Percentiles rank a stretch among this genome's conserved stretches.
phyloP scores from a whole-genome alignment of 2,113 vertebrate genomes.

The Tauraco erythrolophus region DNA sequence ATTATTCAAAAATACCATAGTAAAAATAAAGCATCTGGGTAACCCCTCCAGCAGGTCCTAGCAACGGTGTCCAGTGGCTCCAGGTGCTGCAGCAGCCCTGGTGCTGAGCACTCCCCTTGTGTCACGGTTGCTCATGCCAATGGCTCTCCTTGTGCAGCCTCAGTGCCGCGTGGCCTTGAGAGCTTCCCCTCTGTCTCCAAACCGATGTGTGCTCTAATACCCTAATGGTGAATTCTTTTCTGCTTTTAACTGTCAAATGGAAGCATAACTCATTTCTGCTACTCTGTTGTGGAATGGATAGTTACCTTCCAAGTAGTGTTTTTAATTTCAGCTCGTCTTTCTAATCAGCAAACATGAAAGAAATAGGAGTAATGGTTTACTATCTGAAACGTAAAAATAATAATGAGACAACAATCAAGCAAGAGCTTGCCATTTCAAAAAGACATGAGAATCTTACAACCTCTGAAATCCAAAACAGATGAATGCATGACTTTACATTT shows the following conservation, averaged over 20 bases:
- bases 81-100: too few species aligned
- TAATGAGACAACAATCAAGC: neutral
- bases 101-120: too few species aligned
- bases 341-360: neutral
- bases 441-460: neutral
- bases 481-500: neutral
- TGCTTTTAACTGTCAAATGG: neutral
- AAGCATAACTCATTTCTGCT: neutral
- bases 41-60: neutral
- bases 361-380: neutral
- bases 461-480: neutral
- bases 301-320: neutral
- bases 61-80: neutral
- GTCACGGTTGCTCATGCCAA: too few species aligned
- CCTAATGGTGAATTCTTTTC: neutral
- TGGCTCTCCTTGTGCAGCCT: too few species aligned
- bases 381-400: neutral
- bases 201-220: too few species aligned
- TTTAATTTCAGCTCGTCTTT: neutral
- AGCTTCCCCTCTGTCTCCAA: fast-evolving
- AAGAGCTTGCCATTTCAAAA: neutral
- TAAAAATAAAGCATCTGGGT: constrained; percentile 73
- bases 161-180: fast-evolving
- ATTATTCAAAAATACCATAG: constrained; percentile 58
- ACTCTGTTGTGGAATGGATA: neutral